Evolutionary conservation across 2,113 vertebrate genomes (phyloP), one percentile per base, ranked within the genome.

Genomic region (Origma solitaria): DNA sequence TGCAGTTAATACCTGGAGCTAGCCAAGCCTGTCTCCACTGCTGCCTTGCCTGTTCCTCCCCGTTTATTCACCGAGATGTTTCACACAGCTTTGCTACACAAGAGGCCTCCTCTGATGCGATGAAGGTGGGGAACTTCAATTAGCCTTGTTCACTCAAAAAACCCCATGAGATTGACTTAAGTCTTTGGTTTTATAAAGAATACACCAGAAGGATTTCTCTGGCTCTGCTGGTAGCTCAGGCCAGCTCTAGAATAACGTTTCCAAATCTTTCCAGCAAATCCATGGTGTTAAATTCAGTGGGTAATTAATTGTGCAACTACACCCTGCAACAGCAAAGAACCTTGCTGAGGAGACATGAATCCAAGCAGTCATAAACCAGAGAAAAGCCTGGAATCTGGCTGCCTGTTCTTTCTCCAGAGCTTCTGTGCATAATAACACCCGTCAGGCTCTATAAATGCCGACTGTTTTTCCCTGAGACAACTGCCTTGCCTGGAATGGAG

Each of bases 221-320:
- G 73, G 31, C n/a, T 9, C 51, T 33, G 30, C 23, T 60, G 33
- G 27, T 28, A 28, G 75, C 58, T 62, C n/a, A 65, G 61, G 42
- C 30, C 51, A 38, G n/a, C 53, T 49, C 78, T 7, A 27, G 38
- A 35, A 28, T 25, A 30, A 31, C 8, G 2, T 38, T n/a, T 45
- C 49, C 62, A 33, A 35, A 44, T 40, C 61, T 60, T 53, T 31
- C 61, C 50, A 73, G 49, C n/a, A 57, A 38, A 17, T 65, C 47
- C 19, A 13, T 11, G 27, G 14, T 28, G 21, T 69, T 49, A 49
- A 31, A 49, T 37, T 21, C n/a, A 45, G 28, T 9, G 7, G 1
- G 1, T 13, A 21, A 31, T 15, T 1, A 18, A 38, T 15, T 1
- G 2, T 45, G 25, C 18, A 45, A 62, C 70, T 15, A 12, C 15